Conservation (phyloP, 1,140 invertebrate genomes). For the Ceratina japonica region DNA sequence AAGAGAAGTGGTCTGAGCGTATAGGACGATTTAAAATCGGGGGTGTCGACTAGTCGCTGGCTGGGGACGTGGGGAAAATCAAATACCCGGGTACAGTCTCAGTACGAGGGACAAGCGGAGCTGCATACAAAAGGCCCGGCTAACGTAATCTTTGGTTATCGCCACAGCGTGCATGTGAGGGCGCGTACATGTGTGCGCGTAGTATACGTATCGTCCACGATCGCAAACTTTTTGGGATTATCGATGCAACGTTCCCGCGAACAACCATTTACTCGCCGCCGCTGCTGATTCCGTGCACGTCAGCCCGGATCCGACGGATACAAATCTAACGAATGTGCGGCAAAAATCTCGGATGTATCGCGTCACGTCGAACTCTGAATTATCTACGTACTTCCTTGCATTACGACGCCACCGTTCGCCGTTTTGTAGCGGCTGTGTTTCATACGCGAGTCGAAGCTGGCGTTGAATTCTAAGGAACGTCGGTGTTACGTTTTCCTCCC, state of each 20-base stretch:
- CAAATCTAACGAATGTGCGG: slow-evolving; percentile 33
- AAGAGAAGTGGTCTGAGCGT: slow-evolving; percentile 24
- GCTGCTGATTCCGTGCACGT: slow-evolving; percentile 32
- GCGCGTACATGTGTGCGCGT: background rate
- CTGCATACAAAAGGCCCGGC: slow-evolving; percentile 69
- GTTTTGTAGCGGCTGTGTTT: background rate
- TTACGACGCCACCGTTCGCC: background rate
- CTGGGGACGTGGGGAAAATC: slow-evolving; percentile 28
- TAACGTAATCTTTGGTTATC: slow-evolving; percentile 64
- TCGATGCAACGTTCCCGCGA: slow-evolving; percentile 42
- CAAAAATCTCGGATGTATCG: slow-evolving; percentile 45
- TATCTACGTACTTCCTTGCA: background rate
- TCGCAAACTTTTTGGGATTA: slow-evolving; percentile 36
- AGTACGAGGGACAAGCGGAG: slow-evolving; percentile 46
- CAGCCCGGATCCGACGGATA: slow-evolving; percentile 36
- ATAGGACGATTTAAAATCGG: slow-evolving; percentile 49
- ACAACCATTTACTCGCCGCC: slow-evolving; percentile 37
- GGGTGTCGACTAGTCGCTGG: background rate
- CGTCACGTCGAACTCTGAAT: slow-evolving; percentile 25
- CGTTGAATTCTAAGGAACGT: background rate
- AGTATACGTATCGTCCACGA: background rate
- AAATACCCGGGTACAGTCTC: slow-evolving; percentile 42
- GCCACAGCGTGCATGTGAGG: background rate
- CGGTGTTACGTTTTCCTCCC: too few relatives aligned
- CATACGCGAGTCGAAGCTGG: background rate